These are phyloP conservation scores for Periplaneta americana DNA, from an alignment of 1,140 invertebrate species.

Conservation along the genomic window DNA sequence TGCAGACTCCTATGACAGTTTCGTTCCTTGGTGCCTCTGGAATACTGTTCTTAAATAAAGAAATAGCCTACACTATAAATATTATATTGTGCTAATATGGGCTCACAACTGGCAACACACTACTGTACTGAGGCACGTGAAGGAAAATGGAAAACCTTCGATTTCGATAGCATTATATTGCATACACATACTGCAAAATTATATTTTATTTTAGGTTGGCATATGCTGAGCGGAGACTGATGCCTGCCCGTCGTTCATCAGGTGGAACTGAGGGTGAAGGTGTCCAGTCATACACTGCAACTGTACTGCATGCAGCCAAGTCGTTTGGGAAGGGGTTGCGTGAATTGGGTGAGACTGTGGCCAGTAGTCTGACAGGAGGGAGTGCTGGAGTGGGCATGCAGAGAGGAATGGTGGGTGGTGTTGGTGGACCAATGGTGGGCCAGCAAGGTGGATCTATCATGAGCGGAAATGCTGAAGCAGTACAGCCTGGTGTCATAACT, in stretches of 20 bases:
- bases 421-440: neutral
- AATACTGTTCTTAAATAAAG: too few species aligned
- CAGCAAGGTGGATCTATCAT: neutral
- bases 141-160: too few species aligned
- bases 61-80: too few species aligned
- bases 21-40: too few species aligned
- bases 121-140: too few species aligned
- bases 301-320: conserved; percentile 92
- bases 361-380: conserved; percentile 76
- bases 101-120: too few species aligned
- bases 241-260: conserved; percentile 48
- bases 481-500: conserved; percentile 80
- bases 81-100: too few species aligned
- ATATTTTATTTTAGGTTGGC: conserved; percentile 48
- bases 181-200: too few species aligned
- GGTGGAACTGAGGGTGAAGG: conserved; percentile 51
- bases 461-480: conserved; percentile 25
- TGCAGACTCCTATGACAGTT: too few species aligned
- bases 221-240: conserved; percentile 55
- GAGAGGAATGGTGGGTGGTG: conserved; percentile 23
- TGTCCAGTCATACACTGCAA: conserved; percentile 89
- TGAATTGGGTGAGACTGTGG: conserved; percentile 90
- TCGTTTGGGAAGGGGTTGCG: conserved; percentile 77
- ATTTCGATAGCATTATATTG: too few species aligned
- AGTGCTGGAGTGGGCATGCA: conserved; percentile 22